These are phyloP conservation scores for Melanotaenia duboulayi DNA, from an alignment of 2,113 vertebrate genomes.

Conservation along the genomic window DNA sequence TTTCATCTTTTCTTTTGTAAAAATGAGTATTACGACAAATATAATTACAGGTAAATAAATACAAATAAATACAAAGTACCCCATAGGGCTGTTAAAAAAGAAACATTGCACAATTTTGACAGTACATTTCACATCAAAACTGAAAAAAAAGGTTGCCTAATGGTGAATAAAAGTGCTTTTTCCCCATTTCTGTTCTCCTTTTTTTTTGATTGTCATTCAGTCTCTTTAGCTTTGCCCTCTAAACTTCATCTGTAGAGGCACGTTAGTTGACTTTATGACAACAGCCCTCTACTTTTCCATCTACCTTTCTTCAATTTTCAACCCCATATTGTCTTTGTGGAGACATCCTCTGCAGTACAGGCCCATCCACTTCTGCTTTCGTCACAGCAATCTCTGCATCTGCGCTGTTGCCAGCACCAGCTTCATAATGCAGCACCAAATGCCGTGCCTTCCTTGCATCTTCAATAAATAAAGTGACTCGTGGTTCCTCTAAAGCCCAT, in stretches of 20 bases:
- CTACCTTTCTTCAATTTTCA: not conserved
- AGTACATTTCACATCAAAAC: slow-evolving; percentile 52
- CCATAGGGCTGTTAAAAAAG: slow-evolving; percentile 28
- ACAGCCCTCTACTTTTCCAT: slow-evolving; percentile 2
- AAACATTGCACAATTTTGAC: slow-evolving; percentile 35
- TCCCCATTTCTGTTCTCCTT: not conserved
- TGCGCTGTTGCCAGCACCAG: not conserved
- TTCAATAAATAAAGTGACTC: slow-evolving; percentile 22
- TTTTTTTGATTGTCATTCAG: slow-evolving; percentile 38
- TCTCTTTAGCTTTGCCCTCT: not conserved
- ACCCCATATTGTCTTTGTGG: not conserved
- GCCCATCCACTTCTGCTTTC: not conserved
- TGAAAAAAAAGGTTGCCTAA: slow-evolving; percentile 23
- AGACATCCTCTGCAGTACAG: not conserved
- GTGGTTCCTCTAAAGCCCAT: not conserved
- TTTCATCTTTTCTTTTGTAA: slow-evolving; percentile 30
- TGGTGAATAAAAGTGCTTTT: slow-evolving; percentile 57
- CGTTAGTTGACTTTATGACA: slow-evolving; percentile 23
- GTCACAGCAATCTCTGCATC: not conserved
- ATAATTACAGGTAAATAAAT: slow-evolving; percentile 52
- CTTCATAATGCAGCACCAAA: slow-evolving; percentile 26
- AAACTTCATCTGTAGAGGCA: not conserved
- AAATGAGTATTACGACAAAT: slow-evolving; percentile 35
- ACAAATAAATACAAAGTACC: slow-evolving; percentile 64
- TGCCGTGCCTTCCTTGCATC: slow-evolving; percentile 1